phyloP scores from a whole-genome alignment of 2,113 vertebrate genomes.

The Strix aluco region DNA sequence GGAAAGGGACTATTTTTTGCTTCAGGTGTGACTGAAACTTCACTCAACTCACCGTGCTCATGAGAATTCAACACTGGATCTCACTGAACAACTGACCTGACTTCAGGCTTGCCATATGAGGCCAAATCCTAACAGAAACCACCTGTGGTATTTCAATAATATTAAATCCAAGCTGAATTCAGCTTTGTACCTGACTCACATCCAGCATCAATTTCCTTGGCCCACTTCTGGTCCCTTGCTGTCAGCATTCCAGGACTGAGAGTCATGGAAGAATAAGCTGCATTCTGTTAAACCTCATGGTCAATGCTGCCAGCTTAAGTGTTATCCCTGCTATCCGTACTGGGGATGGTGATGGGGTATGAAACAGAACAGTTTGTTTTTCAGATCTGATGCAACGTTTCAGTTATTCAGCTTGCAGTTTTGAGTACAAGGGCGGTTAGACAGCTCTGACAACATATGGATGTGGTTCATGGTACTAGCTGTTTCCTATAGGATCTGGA shows the following conservation, averaged over 20 bases:
- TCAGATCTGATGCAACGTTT: conserved; percentile 46
- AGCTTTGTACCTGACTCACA: conserved; percentile 55
- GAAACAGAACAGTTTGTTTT: conserved; percentile 35
- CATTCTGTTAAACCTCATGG: conserved; percentile 47
- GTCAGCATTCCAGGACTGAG: conserved; percentile 56
- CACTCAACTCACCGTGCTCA: conserved; percentile 40
- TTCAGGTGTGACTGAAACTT: conserved; percentile 63
- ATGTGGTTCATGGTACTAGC: conserved; percentile 19
- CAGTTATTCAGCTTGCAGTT: conserved; percentile 25
- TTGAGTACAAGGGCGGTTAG: neutral
- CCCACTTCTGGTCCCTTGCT: conserved; percentile 43
- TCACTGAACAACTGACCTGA: conserved; percentile 53
- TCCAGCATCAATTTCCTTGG: conserved; percentile 57
- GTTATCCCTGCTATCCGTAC: conserved; percentile 16
- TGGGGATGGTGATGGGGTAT: neutral
- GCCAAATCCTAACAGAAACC: conserved; percentile 65
- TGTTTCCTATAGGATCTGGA: conserved; percentile 49
- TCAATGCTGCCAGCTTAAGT: conserved; percentile 35
- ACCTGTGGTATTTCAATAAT: conserved; percentile 64
- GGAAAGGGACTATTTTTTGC: conserved; percentile 51
- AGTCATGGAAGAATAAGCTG: conserved; percentile 60
- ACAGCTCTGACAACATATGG: conserved; percentile 41
- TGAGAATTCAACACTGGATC: conserved; percentile 39
- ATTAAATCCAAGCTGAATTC: conserved; percentile 59
- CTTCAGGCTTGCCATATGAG: conserved; percentile 38